Evolutionary conservation across 2,113 vertebrate species (phyloP).

Genomic region (Taxidea taxus): DNA sequence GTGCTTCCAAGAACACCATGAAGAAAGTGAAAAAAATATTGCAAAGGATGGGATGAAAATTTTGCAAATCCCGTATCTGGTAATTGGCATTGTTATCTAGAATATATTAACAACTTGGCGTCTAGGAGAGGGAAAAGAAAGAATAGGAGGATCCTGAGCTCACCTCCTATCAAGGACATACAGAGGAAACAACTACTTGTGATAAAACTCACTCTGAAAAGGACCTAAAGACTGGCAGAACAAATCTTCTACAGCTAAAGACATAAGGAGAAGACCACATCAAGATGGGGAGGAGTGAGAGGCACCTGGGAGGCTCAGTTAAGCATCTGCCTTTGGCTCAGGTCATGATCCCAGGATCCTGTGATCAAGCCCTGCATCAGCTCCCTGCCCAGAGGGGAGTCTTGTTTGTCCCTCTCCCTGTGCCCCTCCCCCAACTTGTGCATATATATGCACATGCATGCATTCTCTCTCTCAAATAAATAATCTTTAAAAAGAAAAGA

Average conservation of each 20-base stretch:
- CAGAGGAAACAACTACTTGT: background rate
- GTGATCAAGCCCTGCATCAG: background rate
- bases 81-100: background rate
- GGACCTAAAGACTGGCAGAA: background rate
- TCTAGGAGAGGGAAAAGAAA: background rate
- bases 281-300: background rate
- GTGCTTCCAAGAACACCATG: background rate
- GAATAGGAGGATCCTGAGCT: background rate
- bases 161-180: background rate
- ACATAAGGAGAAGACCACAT: background rate
- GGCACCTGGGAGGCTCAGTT: background rate
- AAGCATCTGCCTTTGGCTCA: background rate
- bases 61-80: background rate
- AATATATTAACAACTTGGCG: background rate
- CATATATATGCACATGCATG: too few relatives aligned
- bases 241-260: background rate
- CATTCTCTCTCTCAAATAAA: background rate
- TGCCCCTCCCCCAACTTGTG: background rate
- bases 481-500: background rate
- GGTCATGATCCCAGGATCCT: background rate
- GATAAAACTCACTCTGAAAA: background rate
- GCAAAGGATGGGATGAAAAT: background rate
- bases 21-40: conserved; percentile 6
- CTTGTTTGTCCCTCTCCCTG: background rate
- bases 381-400: background rate